Evolutionary conservation across 2,797 vertebrate species (phyloP).

Genomic region (Amblyopsis hoosieri): DNA sequence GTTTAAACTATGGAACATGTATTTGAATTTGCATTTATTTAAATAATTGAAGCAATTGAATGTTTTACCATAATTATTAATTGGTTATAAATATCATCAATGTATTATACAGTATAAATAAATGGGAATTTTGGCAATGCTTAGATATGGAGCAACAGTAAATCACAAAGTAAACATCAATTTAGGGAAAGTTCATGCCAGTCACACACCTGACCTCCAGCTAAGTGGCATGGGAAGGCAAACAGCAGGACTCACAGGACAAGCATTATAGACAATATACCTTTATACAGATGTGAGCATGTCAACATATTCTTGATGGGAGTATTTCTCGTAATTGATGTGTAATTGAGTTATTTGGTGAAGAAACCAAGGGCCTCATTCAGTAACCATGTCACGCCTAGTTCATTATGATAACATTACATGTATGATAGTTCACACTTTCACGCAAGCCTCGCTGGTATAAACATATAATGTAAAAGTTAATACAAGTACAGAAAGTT

Average conservation of each 20-base stretch:
- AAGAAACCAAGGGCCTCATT: too few species aligned
- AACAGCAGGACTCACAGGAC: slow-evolving; percentile 1
- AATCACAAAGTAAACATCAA: slow-evolving; percentile 42
- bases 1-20: too few species aligned
- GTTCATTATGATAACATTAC: too few species aligned
- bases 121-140: slow-evolving; percentile 17
- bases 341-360: neutral
- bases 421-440: too few species aligned
- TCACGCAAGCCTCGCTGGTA: too few species aligned
- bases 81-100: neutral
- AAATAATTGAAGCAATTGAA: too few species aligned
- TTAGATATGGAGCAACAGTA: slow-evolving; percentile 16
- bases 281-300: neutral
- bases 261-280: neutral
- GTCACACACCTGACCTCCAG: slow-evolving; percentile 46
- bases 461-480: too few species aligned
- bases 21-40: too few species aligned
- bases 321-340: neutral
- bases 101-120: neutral
- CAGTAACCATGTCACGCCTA: too few species aligned
- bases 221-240: slow-evolving; percentile 18
- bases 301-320: neutral
- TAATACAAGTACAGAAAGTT: slow-evolving; percentile 6
- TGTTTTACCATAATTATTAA: too few species aligned
- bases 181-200: slow-evolving; percentile 53